Percentiles rank a stretch among this genome's conserved stretches.
Conservation (phyloP, 2,797 vertebrate species). For the Eidolon dupreanum region DNA sequence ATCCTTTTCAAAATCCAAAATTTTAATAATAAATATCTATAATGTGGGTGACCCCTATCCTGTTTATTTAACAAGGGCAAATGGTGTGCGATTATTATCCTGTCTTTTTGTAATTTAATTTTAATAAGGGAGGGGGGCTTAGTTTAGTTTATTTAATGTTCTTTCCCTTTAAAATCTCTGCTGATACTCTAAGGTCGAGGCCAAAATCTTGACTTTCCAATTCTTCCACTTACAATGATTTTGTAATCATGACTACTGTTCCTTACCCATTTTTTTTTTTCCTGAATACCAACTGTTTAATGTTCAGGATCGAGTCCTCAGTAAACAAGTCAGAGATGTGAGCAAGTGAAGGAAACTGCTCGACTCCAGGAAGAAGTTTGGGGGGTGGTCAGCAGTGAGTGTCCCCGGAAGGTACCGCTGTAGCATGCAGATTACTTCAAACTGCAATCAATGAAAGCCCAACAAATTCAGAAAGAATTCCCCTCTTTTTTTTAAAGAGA, state of each 20-base stretch:
- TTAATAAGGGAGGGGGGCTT: neutral
- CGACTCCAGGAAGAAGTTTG: slow-evolving; percentile 2
- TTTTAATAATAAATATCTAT: neutral
- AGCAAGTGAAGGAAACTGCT: slow-evolving; percentile 40
- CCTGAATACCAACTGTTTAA: neutral
- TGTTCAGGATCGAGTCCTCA: neutral
- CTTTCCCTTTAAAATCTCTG: neutral
- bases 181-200: neutral
- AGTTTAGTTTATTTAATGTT: neutral
- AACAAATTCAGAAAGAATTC: no score
- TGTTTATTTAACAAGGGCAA: slow-evolving; percentile 18
- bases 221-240: neutral
- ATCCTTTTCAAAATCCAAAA: neutral
- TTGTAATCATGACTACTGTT: neutral
- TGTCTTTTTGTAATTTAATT: neutral
- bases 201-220: neutral
- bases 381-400: no score
- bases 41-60: neutral
- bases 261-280: neutral
- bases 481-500: no score
- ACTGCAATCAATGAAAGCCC: no score
- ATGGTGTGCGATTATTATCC: neutral
- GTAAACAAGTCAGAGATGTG: slow-evolving; percentile 1
- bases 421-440: no score
- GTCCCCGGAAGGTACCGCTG: no score